Conservation (phyloP, 2,797 vertebrate genomes). For the Microctenopoma stevenorrisi region DNA sequence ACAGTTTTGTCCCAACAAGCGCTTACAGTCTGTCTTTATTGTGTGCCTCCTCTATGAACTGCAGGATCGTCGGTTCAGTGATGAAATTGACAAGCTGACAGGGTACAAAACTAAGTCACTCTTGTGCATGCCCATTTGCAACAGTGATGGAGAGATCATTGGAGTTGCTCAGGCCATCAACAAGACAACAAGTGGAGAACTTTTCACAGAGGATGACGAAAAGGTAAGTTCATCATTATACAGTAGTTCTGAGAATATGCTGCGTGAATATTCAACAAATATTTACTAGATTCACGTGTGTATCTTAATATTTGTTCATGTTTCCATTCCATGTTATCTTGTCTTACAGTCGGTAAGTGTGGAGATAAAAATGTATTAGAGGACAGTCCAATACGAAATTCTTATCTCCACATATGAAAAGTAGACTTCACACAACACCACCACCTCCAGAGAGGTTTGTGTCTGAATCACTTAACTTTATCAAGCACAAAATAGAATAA, state of each 20-base stretch:
- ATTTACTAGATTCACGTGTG: slow-evolving; percentile 1
- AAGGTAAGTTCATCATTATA: slow-evolving; percentile 79
- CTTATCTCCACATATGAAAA: background rate
- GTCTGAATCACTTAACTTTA: slow-evolving; percentile 4
- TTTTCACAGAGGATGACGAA: slow-evolving; percentile 96
- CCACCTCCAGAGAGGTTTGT: too few relatives aligned
- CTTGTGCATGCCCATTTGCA: slow-evolving; percentile 96
- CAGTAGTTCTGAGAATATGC: background rate
- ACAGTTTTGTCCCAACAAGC: slow-evolving; percentile 4
- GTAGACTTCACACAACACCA: background rate
- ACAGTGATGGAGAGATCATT: slow-evolving; percentile 96
- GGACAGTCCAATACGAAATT: background rate
- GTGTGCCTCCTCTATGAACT: slow-evolving; percentile 30
- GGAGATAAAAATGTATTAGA: too few relatives aligned
- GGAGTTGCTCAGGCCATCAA: slow-evolving; percentile 98
- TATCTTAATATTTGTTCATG: background rate
- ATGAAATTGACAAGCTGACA: slow-evolving; percentile 98
- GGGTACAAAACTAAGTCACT: slow-evolving; percentile 99
- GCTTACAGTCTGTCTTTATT: slow-evolving; percentile 35
- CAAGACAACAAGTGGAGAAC: slow-evolving; percentile 91
- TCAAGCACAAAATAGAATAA: background rate
- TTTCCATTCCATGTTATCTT: background rate
- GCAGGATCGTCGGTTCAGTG: slow-evolving; percentile 97
- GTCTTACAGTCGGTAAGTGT: background rate
- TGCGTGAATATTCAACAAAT: background rate